Base-by-base conservation (phyloP, 2,113 vertebrate genomes). In the Chitala chitala region DNA sequence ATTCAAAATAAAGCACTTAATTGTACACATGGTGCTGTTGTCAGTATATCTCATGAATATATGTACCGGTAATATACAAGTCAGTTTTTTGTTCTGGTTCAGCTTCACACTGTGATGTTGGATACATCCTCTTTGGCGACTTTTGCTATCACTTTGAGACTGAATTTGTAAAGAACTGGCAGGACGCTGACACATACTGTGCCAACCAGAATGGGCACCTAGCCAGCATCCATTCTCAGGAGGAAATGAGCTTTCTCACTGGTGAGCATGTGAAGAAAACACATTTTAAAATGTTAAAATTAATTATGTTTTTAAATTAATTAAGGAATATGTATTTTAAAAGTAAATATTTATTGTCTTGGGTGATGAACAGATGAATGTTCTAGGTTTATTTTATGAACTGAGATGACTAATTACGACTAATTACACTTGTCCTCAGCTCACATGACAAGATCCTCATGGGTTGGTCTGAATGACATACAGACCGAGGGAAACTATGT, bases 381-480 rank as follows among this genome's bases (percentile, higher is more conserved):
- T 48, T 48, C 22, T 48, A 29, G 46, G 17, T 51, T 24, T 33
- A 29, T 73, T 12, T 51, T 13, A 36, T 7, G 40, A 38, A 40
- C 26, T 26, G 29, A 36, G 2, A 22, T 46, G 12, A 24, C 10
- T 55, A 40, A 42, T 42, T 31, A 10, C 44, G 69, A 3, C n/a
- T n/a, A n/a, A n/a, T n/a, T n/a, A n/a, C 12, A 31, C 69, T 1
- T 56, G 36, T 42, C 26, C 76, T 24, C 74, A 91, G 91, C 88
- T 73, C 89, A 92, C 82, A 89, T 90, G 86, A 80, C 86, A 2
- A 82, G 48, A 0, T 24, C 75, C 1, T 80, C 86, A 33, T 92
- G 90, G 90, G 73, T 88, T 6, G 91, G 91, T 40, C 58, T 91
- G 24, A 91, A 87, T 33, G 89, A 92, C 29, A 86, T 84, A n/a